Base-by-base conservation (phyloP, 2,888 invertebrate genomes). In the Lasius platythorax region DNA sequence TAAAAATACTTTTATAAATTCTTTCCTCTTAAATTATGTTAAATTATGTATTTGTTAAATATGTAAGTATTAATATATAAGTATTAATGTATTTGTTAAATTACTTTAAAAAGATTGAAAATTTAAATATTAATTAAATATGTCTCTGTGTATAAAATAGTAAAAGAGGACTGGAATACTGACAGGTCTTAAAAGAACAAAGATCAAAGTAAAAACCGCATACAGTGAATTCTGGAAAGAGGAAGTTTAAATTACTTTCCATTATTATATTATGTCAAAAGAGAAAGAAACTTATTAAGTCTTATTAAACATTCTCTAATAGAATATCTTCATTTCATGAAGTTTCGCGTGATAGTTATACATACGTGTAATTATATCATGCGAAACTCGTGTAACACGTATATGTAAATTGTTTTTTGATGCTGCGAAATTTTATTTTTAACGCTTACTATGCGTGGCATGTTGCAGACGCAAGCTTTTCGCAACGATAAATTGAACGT, bases 121-220 rank as follows among this genome's bases (percentile, higher is more conserved):
- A 23, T 23, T 58, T 61, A 28, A 28, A 37, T 11, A 72, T 72
- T 56, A 72, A 73, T 56, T 70, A 50, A 72, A 70, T 53, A 37
- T 33, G 1, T 53, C 37, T 72, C 33, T 28, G 8, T 18, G 15
- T 8, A 67, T 18, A 56, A 53, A 53, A 33, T 61, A 56, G 12
- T 9, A 28, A 40, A 2, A 5, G 9, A 40, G 23, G 2, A 23
- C 6, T 15, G 33, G 4, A 56, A 3, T 50, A 67, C 30, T 30
- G 30, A 50, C 11, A 58, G 23, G 0, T 56, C 9, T 56, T 50
- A 53, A 30, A 56, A 28, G 23, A 8, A 15, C 37, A 0, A 73
- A 72, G n/a, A 56, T 56, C 9, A 3, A 12, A 23, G 23, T 73
- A 6, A 73, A 37, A 0, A 58, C 12, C n/a, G 6, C 11, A 37